Evolutionary conservation across 2,113 vertebrate genomes (phyloP), one percentile per base, ranked within the genome.

Genomic region (human (Homo sapiens)): DNA sequence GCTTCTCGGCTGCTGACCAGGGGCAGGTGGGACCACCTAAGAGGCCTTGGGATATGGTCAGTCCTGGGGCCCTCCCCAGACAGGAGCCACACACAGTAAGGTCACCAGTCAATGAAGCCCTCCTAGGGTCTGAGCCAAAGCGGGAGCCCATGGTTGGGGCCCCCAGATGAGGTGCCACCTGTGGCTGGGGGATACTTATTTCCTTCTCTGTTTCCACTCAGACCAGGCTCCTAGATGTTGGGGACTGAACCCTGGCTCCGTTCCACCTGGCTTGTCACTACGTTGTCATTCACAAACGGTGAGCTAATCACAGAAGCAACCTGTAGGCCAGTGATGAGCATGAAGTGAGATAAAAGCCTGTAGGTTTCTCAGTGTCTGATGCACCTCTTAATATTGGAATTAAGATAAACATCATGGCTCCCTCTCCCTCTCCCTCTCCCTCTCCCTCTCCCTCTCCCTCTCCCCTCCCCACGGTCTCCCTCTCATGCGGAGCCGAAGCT

Each of bases 161-260:
- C n/a, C 50, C 64, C 2, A 16, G 40, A 30, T 8, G 3, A 8
- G 50, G 27, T 2, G 30, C 3, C 48, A 8, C 35, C 0, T 8
- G 25, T 40, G 84, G 12, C 43, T 43, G 13, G 22, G n/a, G 38
- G 35, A n/a, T 6, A 17, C 35, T 52, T 30, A 2, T 20, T 48
- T 64, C 45, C 23, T 61, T 59, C 8, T 52, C 27, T 0, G n/a
- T 32, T 61, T 68, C 27, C 40, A n/a, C 17, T 32, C 23, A 27
- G 17, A 40, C 57, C 20, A 38, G 61, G 9, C n/a, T 5, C 57
- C 10, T 9, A 20, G 59, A 38, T 1, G 35, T 20, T 12, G 16
- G 52, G 9, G 6, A 3, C 35, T 0, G 30, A 30, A 43, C 16
- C 0, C 0, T 8, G n/a, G 35, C 30, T 48, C 18, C 22, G 0